Conservation (phyloP, 2,113 vertebrate genomes). For the Caranx ignobilis region DNA sequence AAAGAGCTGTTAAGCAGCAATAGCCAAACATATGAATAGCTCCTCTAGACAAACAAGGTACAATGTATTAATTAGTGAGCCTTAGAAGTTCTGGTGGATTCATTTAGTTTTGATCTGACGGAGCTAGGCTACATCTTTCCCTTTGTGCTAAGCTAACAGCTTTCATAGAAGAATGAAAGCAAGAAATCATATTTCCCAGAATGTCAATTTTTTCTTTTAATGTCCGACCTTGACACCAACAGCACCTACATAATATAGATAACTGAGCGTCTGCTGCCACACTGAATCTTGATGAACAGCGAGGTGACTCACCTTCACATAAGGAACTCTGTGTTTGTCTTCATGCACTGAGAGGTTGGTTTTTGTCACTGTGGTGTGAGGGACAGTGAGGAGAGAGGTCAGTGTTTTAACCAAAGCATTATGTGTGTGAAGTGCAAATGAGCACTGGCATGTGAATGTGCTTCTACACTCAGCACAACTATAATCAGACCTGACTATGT, state of each 20-base stretch:
- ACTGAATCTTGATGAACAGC: slow-evolving; percentile 11
- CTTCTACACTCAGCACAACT: neutral
- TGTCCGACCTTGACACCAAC: neutral
- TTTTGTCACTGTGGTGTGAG: slow-evolving; percentile 89
- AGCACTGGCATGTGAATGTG: slow-evolving; percentile 16
- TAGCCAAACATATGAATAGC: too few species aligned
- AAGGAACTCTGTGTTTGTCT: slow-evolving; percentile 96
- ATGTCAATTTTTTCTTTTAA: neutral
- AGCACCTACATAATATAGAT: neutral
- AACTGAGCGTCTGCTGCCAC: neutral
- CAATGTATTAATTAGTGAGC: too few species aligned
- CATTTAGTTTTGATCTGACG: too few species aligned
- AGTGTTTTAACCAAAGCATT: slow-evolving; percentile 27
- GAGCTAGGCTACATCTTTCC: neutral
- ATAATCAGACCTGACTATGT: slow-evolving; percentile 38
- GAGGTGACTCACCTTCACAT: slow-evolving; percentile 90
- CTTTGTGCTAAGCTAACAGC: neutral
- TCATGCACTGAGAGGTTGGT: slow-evolving; percentile 95
- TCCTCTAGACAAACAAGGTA: too few species aligned
- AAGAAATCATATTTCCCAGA: neutral
- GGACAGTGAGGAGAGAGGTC: slow-evolving; percentile 43
- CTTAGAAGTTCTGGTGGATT: neutral
- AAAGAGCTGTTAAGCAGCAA: too few species aligned
- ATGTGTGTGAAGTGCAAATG: slow-evolving; percentile 6
- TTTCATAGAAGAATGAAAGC: neutral